Percentiles rank a stretch among this genome's conserved stretches.
Evolutionary conservation across 1,140 invertebrate genomes (phyloP).

Genomic region (Manduca sexta): DNA sequence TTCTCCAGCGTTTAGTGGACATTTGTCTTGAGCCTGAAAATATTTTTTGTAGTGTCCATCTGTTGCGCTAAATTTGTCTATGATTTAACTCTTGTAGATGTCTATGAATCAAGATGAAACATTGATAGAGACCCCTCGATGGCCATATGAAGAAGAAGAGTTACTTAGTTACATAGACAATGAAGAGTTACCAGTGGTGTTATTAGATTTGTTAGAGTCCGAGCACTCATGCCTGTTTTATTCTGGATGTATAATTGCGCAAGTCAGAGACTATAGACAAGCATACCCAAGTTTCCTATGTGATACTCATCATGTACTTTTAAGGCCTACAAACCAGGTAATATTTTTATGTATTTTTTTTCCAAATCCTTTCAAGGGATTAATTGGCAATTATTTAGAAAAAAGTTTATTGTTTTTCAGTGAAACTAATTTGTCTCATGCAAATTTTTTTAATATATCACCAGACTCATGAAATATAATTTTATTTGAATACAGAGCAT

Average conservation of each 20-base stretch:
- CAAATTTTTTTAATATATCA: too few species aligned
- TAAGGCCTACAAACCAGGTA: constrained; percentile 91
- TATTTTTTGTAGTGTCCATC: too few species aligned
- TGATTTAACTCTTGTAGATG: too few species aligned
- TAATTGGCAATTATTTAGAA: not conserved
- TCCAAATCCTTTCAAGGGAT: not conserved
- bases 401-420: not conserved
- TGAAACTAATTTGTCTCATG: not conserved
- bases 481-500: constrained; percentile 74
- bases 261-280: constrained; percentile 91
- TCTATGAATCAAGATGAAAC: constrained; percentile 73
- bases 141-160: constrained; percentile 86
- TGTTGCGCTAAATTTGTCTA: too few species aligned
- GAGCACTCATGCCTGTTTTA: constrained; percentile 90
- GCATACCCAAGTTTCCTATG: constrained; percentile 80
- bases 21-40: too few species aligned
- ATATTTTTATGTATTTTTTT: not conserved
- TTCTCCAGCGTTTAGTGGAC: too few species aligned
- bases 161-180: constrained; percentile 86
- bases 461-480: not conserved
- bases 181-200: constrained; percentile 88
- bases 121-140: constrained; percentile 81
- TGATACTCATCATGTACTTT: constrained; percentile 88
- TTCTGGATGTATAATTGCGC: constrained; percentile 92
- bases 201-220: constrained; percentile 88